phyloP scores from a whole-genome alignment of 2,888 invertebrate species.

The Aleiodes leptofemur region DNA sequence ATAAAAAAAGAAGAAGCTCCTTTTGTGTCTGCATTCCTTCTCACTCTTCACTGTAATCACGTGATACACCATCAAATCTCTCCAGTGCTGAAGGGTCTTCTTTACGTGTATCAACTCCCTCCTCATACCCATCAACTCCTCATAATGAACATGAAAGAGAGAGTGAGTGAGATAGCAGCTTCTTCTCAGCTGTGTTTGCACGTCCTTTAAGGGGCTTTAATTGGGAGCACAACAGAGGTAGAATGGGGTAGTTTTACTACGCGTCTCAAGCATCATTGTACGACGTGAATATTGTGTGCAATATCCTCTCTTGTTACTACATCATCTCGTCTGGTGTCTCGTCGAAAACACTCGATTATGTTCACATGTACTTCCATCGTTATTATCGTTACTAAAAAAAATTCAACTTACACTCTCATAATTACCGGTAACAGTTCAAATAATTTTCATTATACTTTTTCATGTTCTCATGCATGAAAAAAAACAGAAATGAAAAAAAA shows the following conservation, averaged over 20 bases:
- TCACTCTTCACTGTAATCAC: background rate
- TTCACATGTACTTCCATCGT: background rate
- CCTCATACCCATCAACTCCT: conserved; percentile 14
- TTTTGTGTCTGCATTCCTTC: background rate
- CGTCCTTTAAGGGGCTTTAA: conserved; percentile 32
- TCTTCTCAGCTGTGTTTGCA: conserved; percentile 30
- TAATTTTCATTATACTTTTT: background rate
- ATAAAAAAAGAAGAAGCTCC: too few relatives aligned
- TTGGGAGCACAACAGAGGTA: conserved; percentile 26
- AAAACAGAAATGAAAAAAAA: background rate
- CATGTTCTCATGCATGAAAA: background rate
- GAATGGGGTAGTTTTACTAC: conserved; percentile 9
- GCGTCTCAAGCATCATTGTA: conserved; percentile 21
- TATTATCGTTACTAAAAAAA: background rate
- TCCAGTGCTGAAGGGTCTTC: background rate
- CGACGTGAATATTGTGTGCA: conserved; percentile 17
- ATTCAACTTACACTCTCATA: background rate
- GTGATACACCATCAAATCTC: background rate
- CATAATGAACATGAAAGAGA: conserved; percentile 12
- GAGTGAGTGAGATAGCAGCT: background rate
- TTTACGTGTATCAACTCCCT: conserved; percentile 3
- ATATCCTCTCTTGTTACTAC: background rate
- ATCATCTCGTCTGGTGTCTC: conserved; percentile 3
- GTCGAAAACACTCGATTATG: conserved; percentile 8
- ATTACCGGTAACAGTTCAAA: too few relatives aligned